phyloP scores from a whole-genome alignment of 2,113 vertebrate species.

The Sapayoa aenigma region DNA sequence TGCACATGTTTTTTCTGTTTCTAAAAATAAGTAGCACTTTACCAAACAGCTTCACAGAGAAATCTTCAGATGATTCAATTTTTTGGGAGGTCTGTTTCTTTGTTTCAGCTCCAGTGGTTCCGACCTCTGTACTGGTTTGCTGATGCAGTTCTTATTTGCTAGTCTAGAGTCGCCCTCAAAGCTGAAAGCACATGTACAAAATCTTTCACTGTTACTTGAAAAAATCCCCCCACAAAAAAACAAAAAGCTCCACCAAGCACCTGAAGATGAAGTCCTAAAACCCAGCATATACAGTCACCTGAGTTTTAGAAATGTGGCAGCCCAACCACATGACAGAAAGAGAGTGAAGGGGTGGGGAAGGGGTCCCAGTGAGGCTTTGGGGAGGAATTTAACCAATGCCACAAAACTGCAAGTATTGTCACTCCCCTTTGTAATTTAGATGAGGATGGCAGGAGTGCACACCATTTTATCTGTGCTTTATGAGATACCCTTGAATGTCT shows the following conservation, averaged over 20 bases:
- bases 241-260: neutral
- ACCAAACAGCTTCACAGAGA: neutral
- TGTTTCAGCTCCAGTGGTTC: neutral
- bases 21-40: neutral
- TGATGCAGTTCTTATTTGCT: neutral
- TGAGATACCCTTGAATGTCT: neutral
- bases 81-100: neutral
- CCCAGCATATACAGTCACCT: accelerated
- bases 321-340: neutral
- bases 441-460: neutral
- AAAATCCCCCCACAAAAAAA: neutral
- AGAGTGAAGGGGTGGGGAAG: neutral
- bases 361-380: neutral
- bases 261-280: neutral
- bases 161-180: neutral
- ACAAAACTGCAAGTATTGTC: neutral
- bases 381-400: neutral
- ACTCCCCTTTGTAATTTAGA: neutral
- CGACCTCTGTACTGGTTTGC: neutral
- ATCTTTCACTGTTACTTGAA: neutral
- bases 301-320: neutral
- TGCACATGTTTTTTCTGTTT: neutral
- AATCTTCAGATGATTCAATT: neutral
- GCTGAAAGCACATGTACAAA: neutral
- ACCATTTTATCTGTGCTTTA: neutral